These are phyloP conservation scores for Barypeithes pellucidus DNA, from an alignment of 2,888 invertebrate species.

Conservation along the genomic window DNA sequence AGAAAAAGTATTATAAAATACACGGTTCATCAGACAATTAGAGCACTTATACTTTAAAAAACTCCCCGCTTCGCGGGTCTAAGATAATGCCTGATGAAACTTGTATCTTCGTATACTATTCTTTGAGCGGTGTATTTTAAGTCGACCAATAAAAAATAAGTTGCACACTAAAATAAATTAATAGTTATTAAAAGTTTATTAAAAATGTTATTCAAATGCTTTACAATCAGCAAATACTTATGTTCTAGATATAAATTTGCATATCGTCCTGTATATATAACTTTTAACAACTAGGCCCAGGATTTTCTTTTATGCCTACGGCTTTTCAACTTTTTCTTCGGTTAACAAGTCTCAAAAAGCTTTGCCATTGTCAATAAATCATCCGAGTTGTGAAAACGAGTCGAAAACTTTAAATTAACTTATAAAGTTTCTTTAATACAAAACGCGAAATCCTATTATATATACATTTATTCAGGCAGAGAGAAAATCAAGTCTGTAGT, in stretches of 20 bases:
- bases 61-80: no score
- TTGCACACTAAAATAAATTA: no score
- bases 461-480: background rate
- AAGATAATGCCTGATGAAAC: no score
- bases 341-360: constrained; percentile 3
- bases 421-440: constrained; percentile 16
- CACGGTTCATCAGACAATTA: no score
- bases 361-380: constrained; percentile 10
- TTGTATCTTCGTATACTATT: no score
- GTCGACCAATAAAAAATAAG: no score
- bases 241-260: background rate
- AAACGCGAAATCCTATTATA: background rate
- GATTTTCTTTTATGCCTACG: constrained; percentile 11
- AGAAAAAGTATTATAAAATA: no score
- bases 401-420: constrained; percentile 25
- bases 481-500: background rate
- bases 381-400: constrained; percentile 20
- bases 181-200: no score
- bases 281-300: constrained; percentile 1
- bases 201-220: no score
- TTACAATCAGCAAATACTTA: background rate
- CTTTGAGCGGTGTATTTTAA: no score
- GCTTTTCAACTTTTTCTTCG: constrained; percentile 9
- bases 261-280: background rate
- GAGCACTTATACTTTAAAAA: no score